Base-by-base conservation (phyloP, 2,113 vertebrate genomes). In the Pogonocichla stellata region DNA sequence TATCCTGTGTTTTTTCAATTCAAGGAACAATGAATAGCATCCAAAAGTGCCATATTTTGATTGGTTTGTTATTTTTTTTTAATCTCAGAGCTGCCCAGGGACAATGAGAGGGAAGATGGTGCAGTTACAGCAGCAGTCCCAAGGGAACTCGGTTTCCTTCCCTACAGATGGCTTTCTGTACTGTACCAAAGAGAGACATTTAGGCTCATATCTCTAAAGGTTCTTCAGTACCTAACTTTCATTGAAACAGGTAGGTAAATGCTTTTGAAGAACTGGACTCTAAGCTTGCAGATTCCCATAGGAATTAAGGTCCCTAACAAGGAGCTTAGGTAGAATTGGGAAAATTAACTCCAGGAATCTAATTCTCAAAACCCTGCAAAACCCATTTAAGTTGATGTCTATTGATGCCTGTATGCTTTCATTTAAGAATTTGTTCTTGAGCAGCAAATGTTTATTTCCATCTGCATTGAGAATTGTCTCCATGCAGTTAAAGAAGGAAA, bases 11-110 rank as follows among this genome's bases (percentile, higher is more conserved):
- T 86, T 50, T 77, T 74, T 72, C 26, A 58, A 33, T 72, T 29
- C 69, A 18, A 36, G 8, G 14, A 71, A 45, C 1, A 75, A 54
- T 1, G 0, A 40, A 29, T 26, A 57, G 4, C n/a, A n/a, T n/a
- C n/a, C n/a, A 40, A 5, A 85, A 64, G 5, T 29, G 18, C 7
- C 50, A 12, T 45, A 7, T 19, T 51, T 78, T 28, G 24, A 5
- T 47, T 47, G 20, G 45, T 18, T 16, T 19, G 18, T 33, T 24
- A 15, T 22, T 28, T 31, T 60, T 36, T 34, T 45, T 19, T 82
- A 13, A 57, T 60, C 57, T 48, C 67, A 61, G 45, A 80, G 42
- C 54, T 77, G 40, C 5, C 0, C 6, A 34, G 45, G 19, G 31
- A 80, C n/a, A 50, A 43, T 0, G 2, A 75, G 40, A 71, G 28